These are phyloP conservation scores for Oryzias woworae DNA, from an alignment of 2,113 vertebrate species.

Conservation along the genomic window DNA sequence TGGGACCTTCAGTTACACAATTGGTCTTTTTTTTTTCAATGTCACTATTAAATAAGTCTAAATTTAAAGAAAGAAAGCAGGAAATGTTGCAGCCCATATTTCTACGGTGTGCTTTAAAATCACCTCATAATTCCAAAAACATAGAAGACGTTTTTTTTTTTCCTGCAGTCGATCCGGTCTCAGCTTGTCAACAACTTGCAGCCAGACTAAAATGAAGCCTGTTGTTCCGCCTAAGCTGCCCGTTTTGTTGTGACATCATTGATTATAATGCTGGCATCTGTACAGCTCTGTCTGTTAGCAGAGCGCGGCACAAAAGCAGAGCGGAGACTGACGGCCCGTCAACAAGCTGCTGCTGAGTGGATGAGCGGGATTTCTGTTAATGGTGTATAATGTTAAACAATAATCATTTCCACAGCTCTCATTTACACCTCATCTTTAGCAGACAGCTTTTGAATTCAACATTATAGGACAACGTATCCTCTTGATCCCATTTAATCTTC, in stretches of 20 bases:
- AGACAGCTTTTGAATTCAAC: conserved; percentile 8
- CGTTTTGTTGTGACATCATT: conserved; percentile 56
- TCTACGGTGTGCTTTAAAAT: neutral
- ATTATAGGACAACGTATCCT: neutral
- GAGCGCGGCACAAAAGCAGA: conserved; percentile 21
- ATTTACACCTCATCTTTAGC: conserved; percentile 5
- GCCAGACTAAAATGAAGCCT: conserved; percentile 45
- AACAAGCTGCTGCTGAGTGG: conserved; percentile 10
- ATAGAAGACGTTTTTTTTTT: conserved; percentile 24
- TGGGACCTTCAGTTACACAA: conserved; percentile 29
- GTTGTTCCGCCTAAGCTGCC: conserved; percentile 58
- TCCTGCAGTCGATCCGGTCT: conserved; percentile 29
- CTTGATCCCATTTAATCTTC: too few species aligned
- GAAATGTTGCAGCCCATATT: conserved; percentile 9
- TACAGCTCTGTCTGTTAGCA: conserved; percentile 21
- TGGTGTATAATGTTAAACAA: conserved; percentile 2
- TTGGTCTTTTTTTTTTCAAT: neutral
- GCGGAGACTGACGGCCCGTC: conserved; percentile 1
- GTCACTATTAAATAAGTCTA: conserved; percentile 4
- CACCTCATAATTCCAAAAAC: conserved; percentile 13
- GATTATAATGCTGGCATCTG: conserved; percentile 44
- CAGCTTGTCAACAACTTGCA: conserved; percentile 47
- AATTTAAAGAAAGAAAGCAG: conserved; percentile 11
- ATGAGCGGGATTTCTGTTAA: conserved; percentile 9
- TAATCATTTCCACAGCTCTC: neutral